Conservation (phyloP, 1,140 invertebrate species). For the Eubasilissa regina region DNA sequence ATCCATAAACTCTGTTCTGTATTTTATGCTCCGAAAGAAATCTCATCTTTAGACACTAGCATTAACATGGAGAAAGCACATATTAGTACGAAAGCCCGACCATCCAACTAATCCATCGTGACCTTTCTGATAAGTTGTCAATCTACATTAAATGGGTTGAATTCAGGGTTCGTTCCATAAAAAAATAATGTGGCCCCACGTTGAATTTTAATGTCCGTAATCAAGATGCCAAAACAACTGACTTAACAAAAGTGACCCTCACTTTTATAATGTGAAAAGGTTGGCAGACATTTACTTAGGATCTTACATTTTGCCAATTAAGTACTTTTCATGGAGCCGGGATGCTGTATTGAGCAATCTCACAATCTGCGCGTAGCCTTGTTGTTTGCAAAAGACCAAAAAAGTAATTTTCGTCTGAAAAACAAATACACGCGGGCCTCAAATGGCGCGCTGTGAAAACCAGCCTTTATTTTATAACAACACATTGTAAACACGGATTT, state of each 20-base stretch:
- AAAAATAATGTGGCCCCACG: too few relatives aligned
- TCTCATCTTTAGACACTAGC: too few relatives aligned
- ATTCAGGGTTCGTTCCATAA: too few relatives aligned
- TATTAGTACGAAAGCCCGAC: too few relatives aligned
- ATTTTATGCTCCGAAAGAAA: too few relatives aligned
- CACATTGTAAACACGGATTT: constrained; percentile 19
- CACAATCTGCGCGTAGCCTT: constrained; percentile 29
- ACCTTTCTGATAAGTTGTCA: too few relatives aligned
- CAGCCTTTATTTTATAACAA: constrained; percentile 41
- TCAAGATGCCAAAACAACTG: constrained; percentile 28
- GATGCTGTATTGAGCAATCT: constrained; percentile 51
- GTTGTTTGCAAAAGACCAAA: constrained; percentile 46
- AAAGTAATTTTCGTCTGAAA: constrained; percentile 51
- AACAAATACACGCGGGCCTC: constrained; percentile 37
- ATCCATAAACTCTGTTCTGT: too few relatives aligned
- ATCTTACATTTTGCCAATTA: constrained; percentile 51
- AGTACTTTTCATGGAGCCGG: constrained; percentile 44
- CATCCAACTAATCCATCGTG: too few relatives aligned
- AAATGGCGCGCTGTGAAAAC: constrained; percentile 18
- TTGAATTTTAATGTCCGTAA: too few relatives aligned
- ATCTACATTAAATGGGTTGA: too few relatives aligned
- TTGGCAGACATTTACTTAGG: constrained; percentile 51
- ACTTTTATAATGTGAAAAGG: constrained; percentile 29
- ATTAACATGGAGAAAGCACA: too few relatives aligned
- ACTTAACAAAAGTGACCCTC: constrained; percentile 39